Conservation (phyloP, 2,113 vertebrate species). For the Panurus biarmicus region DNA sequence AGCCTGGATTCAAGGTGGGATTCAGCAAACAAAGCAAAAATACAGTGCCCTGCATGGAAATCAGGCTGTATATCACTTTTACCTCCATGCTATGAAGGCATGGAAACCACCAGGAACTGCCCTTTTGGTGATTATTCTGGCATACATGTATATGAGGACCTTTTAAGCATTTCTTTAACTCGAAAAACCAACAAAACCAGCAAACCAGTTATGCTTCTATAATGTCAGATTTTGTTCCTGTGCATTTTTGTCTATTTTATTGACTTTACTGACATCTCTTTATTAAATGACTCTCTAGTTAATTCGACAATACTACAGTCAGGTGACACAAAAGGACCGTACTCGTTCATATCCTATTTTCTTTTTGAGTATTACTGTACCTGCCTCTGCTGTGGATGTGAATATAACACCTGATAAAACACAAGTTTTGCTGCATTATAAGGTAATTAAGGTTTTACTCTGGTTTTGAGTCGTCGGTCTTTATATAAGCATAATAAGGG, state of each 20-base stretch:
- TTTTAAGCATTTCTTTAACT: neutral
- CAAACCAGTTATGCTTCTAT: neutral
- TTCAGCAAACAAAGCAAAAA: neutral
- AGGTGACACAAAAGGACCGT: constrained; percentile 72
- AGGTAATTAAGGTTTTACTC: constrained; percentile 73
- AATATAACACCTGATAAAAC: constrained; percentile 95
- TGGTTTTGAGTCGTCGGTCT: neutral
- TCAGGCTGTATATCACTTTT: neutral
- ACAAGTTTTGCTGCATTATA: constrained; percentile 89
- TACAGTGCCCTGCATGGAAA: neutral
- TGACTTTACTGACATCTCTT: neutral
- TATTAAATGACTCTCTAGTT: constrained; percentile 69
- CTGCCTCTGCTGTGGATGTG: constrained; percentile 83
- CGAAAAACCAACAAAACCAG: neutral
- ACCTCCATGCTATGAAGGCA: neutral
- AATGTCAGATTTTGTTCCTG: neutral
- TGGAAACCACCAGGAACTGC: neutral
- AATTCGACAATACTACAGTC: constrained; percentile 79
- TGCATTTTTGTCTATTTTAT: neutral
- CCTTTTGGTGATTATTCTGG: neutral
- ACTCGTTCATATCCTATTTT: constrained; percentile 79
- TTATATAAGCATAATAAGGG: neutral
- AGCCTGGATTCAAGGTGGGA: neutral
- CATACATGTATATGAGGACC: neutral
- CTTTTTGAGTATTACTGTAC: constrained; percentile 83